phyloP scores from a whole-genome alignment of 2,113 vertebrate species.

The Seriola aureovittata region DNA sequence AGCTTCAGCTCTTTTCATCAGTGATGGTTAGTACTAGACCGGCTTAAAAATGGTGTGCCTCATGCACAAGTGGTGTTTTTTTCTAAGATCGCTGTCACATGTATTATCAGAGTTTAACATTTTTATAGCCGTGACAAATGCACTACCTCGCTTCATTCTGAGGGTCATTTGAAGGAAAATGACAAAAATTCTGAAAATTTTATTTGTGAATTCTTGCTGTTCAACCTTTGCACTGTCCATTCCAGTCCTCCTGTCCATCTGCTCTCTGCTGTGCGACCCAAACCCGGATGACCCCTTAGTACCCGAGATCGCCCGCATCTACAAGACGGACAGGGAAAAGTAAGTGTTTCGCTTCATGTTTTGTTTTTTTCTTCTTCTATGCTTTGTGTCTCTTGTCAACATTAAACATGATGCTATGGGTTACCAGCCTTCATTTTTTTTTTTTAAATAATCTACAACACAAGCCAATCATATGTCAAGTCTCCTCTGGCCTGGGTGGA shows the following conservation, averaged over 20 bases:
- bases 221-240: conserved; percentile 38
- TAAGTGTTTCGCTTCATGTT: conserved; percentile 78
- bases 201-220: conserved; percentile 9
- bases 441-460: background rate
- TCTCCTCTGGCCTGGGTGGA: background rate
- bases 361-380: too few species aligned
- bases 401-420: background rate
- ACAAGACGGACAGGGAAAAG: conserved; percentile 99
- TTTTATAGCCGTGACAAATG: background rate
- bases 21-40: background rate
- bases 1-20: conserved; percentile 3
- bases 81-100: background rate
- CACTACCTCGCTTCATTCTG: background rate
- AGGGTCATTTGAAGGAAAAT: background rate
- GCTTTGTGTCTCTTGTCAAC: background rate
- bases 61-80: background rate
- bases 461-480: background rate
- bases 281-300: conserved; percentile 99
- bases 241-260: conserved; percentile 99
- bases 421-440: background rate
- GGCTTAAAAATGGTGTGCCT: background rate
- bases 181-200: background rate
- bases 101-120: background rate
- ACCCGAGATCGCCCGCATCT: conserved; percentile 99
- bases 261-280: conserved; percentile 99